A percentile compares a stretch with the other conserved stretches of the same genome.
Evolutionary conservation across 1,140 invertebrate genomes (phyloP).

Genomic region (Drosophila mayri): DNA sequence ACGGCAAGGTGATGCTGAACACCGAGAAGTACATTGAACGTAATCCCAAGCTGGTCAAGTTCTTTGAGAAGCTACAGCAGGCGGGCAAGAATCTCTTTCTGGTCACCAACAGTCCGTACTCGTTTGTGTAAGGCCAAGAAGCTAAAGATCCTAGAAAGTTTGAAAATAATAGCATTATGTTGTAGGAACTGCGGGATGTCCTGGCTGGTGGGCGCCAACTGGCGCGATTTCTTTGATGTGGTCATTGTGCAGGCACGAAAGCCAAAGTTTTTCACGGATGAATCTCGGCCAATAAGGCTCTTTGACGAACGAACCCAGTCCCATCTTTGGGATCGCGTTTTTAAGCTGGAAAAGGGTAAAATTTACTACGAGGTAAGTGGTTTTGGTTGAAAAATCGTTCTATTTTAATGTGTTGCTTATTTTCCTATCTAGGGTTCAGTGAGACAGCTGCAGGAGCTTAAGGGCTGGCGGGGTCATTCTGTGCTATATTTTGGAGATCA

Average conservation of each 20-base stretch:
- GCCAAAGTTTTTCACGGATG: slow-evolving; percentile 97
- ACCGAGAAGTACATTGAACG: slow-evolving; percentile 92
- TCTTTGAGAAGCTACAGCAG: slow-evolving; percentile 91
- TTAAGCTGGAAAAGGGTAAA: slow-evolving; percentile 93
- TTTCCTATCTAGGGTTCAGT: slow-evolving; percentile 92
- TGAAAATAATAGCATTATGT: background rate
- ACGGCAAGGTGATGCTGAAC: slow-evolving; percentile 92
- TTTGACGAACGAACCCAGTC: slow-evolving; percentile 93
- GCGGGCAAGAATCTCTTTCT: slow-evolving; percentile 96
- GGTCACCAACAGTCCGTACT: slow-evolving; percentile 98
- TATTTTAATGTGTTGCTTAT: background rate
- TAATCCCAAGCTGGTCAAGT: slow-evolving; percentile 90
- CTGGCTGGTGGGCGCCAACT: slow-evolving; percentile 94
- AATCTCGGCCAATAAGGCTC: slow-evolving; percentile 94
- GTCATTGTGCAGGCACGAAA: slow-evolving; percentile 98
- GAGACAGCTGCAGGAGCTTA: slow-evolving; percentile 95
- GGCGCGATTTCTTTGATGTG: slow-evolving; percentile 97
- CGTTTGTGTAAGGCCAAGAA: slow-evolving; percentile 94
- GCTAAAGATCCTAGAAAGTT: no score
- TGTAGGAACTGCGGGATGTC: slow-evolving; percentile 95
- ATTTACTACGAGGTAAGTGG: slow-evolving; percentile 95
- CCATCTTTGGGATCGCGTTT: slow-evolving; percentile 96
- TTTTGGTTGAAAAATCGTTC: background rate
- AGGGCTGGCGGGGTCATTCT: slow-evolving; percentile 95
- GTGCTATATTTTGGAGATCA: slow-evolving; percentile 99